A percentile compares a stretch with the other conserved stretches of the same genome.
phyloP scores from a whole-genome alignment of 1,140 invertebrate species.

The Bombus vancouverensis region DNA sequence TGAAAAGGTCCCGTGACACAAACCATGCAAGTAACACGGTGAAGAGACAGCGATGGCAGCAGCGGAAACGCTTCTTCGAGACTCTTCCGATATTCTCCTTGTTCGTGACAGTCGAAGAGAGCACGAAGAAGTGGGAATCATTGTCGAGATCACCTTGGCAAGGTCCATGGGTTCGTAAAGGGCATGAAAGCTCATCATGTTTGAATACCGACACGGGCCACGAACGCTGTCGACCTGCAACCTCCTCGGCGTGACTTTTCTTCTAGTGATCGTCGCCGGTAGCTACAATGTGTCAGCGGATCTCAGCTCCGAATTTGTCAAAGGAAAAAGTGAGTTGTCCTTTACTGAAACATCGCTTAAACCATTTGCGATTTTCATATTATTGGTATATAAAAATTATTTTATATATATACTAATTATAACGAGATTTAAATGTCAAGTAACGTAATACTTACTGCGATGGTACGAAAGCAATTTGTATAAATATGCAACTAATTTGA shows the following conservation, averaged over 20 bases:
- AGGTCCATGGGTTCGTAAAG: slow-evolving; percentile 75
- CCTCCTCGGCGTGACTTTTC: slow-evolving; percentile 70
- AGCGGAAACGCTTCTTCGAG: slow-evolving; percentile 59
- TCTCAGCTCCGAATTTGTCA: slow-evolving; percentile 83
- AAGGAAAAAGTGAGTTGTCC: slow-evolving; percentile 83
- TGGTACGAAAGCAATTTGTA: no score
- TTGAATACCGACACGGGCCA: slow-evolving; percentile 73
- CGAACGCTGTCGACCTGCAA: slow-evolving; percentile 76
- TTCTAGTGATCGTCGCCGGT: slow-evolving; percentile 75
- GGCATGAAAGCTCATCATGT: slow-evolving; percentile 81
- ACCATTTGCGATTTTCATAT: no score
- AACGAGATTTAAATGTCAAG: no score
- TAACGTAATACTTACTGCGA: no score
- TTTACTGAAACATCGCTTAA: not conserved
- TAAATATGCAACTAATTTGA: no score
- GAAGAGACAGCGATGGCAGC: slow-evolving; percentile 77
- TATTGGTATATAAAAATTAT: no score
- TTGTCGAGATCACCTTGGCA: slow-evolving; percentile 69
- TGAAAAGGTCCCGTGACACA: slow-evolving; percentile 5
- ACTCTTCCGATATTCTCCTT: slow-evolving; percentile 68
- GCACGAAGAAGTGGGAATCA: slow-evolving; percentile 63
- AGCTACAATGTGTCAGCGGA: slow-evolving; percentile 76
- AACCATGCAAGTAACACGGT: slow-evolving; percentile 72
- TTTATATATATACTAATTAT: no score
- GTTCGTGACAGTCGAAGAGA: slow-evolving; percentile 64